These are phyloP conservation scores for Oostethus manadensis DNA, from an alignment of 2,113 vertebrate genomes.

Conservation along the genomic window DNA sequence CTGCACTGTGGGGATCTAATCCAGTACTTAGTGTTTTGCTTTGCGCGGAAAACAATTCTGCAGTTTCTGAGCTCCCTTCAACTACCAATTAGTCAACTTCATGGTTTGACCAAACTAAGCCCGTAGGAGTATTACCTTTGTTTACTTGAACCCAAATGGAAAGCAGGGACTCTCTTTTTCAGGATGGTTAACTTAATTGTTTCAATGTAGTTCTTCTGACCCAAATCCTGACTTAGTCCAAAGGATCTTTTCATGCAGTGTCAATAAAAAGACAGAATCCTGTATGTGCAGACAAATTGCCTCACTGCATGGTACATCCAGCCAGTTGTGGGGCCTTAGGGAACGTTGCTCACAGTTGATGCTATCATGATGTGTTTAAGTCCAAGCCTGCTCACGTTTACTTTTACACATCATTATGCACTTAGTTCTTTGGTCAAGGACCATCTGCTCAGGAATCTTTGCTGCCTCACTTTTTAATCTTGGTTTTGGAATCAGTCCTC, in stretches of 20 bases:
- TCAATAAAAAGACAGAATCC: conserved; percentile 53
- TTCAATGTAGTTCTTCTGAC: conserved; percentile 56
- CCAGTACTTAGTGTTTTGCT: conserved; percentile 38
- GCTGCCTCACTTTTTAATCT: conserved; percentile 61
- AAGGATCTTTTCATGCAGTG: conserved; percentile 54
- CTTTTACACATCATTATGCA: conserved; percentile 39
- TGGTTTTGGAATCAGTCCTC: conserved; percentile 41
- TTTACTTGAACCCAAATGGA: conserved; percentile 66
- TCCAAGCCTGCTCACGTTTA: conserved; percentile 21
- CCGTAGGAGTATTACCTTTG: conserved; percentile 66
- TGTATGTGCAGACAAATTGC: conserved; percentile 44
- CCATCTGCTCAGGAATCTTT: conserved; percentile 60
- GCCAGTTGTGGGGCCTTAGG: conserved; percentile 7
- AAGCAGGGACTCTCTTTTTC: conserved; percentile 70
- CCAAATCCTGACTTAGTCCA: conserved; percentile 61
- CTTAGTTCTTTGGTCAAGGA: conserved; percentile 35
- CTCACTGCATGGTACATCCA: conserved; percentile 21
- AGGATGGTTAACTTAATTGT: conserved; percentile 72
- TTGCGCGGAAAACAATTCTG: conserved; percentile 35
- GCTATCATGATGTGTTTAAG: conserved; percentile 20
- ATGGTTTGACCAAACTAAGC: conserved; percentile 63
- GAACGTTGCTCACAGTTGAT: conserved; percentile 8
- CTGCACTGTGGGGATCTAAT: conserved; percentile 67
- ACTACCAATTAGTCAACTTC: conserved; percentile 60
- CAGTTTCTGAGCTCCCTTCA: conserved; percentile 59